Base-by-base conservation (phyloP, 2,797 vertebrate genomes). In the Eleutherodactylus coqui region DNA sequence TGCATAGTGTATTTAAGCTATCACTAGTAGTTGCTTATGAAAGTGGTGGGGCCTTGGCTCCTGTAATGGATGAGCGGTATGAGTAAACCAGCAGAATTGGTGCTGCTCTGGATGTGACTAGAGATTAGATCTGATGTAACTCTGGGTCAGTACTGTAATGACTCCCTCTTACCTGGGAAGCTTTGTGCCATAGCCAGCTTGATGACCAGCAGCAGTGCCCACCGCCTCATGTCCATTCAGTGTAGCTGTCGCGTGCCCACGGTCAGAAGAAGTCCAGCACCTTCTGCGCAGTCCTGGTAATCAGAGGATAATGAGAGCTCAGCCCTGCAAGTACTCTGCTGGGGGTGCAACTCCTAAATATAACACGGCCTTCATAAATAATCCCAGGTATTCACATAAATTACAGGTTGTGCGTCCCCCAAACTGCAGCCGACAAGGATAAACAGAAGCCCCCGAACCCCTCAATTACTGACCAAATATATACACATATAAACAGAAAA, bases 211-310 rank as follows among this genome's bases (percentile, higher is more conserved):
- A 84, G 29, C 14, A 87, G 38, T 8, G 53, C 5, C 86, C 75
- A 87, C 10, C 51, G 2, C n/a, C 24, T 84, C 51, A 11, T 1
- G 27, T 64, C 34, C 75, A 75, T 38, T 8, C 34, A 36, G 64
- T 29, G 5, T n/a, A 10, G 14, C 10, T 7, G 10, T 11, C n/a
- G n/a, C 38, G 3, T n/a, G 51, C 49, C 24, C 32, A 1, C 1
- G 8, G n/a, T 87, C 67, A 87, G 86, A 87, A 51, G 10, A 79
- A 41, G 24, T 87, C 86, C 38, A 87, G 43, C 10, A 84, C 53
- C 43, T 5, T 79, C 17, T 73, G 76, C 1, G 64, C 49, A 2
- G n/a, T 49, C 45, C 75, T 87, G 76, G 11, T 0, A 8, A n/a
- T 3, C 11, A 62, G 24, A 11, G 16, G 67, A 41, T 7, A 36